Evolutionary conservation across 2,113 vertebrate species (phyloP).

Genomic region (Vidua chalybeata): DNA sequence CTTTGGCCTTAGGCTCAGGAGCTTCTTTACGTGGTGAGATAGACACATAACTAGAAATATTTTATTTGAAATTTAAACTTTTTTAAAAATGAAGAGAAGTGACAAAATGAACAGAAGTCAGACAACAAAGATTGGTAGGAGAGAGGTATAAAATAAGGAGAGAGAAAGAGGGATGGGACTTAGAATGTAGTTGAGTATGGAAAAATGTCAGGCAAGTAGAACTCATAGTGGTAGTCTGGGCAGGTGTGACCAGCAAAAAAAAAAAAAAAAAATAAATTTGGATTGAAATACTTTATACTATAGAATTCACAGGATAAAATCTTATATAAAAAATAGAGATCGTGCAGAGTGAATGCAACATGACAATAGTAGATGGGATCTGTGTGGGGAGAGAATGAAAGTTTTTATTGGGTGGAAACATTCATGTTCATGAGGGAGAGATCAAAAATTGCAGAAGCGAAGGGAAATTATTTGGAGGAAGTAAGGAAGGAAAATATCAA

Average conservation of each 20-base stretch:
- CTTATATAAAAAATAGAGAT: neutral
- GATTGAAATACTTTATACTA: neutral
- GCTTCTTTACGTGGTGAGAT: neutral
- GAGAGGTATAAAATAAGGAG: neutral
- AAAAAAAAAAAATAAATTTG: fast-evolving
- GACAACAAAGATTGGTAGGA: neutral
- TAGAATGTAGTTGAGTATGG: neutral
- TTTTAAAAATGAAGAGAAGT: neutral
- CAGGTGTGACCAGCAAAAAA: neutral
- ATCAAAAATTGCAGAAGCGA: conserved; percentile 4
- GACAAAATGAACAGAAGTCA: neutral
- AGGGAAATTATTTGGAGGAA: neutral
- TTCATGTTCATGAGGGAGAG: neutral
- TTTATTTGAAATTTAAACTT: neutral
- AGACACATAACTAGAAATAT: neutral
- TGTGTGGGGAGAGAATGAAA: neutral
- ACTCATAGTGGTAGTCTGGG: neutral
- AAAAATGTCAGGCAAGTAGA: neutral
- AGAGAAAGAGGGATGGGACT: neutral
- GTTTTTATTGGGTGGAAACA: neutral
- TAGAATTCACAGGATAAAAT: neutral
- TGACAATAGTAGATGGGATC: neutral
- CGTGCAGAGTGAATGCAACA: neutral
- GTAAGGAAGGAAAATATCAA: conserved; percentile 27
- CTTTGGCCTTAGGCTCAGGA: neutral